These are phyloP conservation scores for Toxotes chatareus DNA, from an alignment of 2,113 vertebrate genomes.

Conservation along the genomic window DNA sequence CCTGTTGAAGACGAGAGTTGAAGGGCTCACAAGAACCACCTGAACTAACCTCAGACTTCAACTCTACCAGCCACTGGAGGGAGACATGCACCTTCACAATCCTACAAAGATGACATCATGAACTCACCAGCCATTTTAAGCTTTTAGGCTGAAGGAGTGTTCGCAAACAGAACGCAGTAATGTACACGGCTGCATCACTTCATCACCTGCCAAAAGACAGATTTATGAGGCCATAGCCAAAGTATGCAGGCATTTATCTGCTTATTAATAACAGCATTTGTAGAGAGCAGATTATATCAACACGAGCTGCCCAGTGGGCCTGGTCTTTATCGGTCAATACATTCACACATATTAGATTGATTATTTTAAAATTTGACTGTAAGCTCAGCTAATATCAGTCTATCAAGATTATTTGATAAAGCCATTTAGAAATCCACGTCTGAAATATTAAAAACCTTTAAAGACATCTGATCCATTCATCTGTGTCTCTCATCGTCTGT, in stretches of 20 bases:
- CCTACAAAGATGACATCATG: conserved; percentile 47
- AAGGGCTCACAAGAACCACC: background rate
- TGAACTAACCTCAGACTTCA: background rate
- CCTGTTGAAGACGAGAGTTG: too few relatives aligned
- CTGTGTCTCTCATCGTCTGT: background rate
- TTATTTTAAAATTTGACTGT: background rate
- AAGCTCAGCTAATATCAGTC: background rate
- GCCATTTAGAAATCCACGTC: background rate
- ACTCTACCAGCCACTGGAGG: conserved; percentile 54
- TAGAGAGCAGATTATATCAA: background rate
- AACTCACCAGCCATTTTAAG: conserved; percentile 50
- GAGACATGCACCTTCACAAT: conserved; percentile 56
- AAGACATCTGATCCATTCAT: background rate
- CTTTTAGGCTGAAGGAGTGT: background rate
- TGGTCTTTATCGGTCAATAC: background rate
- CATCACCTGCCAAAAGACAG: background rate
- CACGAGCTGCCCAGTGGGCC: background rate
- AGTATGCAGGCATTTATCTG: background rate
- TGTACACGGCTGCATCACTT: conserved; percentile 1
- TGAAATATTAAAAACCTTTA: background rate
- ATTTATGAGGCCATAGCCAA: background rate
- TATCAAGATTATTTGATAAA: background rate
- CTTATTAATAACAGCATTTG: conserved; percentile 1
- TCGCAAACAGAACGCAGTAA: background rate
- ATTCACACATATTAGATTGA: background rate